Conservation (phyloP, 2,888 invertebrate species). For the Alloplasta piceator region DNA sequence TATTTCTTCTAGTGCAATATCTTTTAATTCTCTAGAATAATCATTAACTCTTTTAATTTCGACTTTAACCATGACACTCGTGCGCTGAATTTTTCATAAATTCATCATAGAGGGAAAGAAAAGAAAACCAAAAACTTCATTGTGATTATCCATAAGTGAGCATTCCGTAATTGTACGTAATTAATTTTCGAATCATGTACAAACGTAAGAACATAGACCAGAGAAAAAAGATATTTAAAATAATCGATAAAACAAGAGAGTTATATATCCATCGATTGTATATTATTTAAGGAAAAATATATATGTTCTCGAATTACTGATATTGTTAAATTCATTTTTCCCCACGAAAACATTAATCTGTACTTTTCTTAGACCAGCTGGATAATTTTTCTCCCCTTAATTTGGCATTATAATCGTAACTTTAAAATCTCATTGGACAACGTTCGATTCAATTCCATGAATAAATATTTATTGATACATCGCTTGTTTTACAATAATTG, state of each 20-base stretch:
- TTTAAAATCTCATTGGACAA: conserved; percentile 1
- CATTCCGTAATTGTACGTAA: conserved; percentile 55
- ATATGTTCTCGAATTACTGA: conserved; percentile 49
- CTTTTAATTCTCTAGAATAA: not conserved
- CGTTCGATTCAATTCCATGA: conserved; percentile 70
- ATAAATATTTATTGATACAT: conserved; percentile 80
- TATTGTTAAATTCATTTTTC: conserved; percentile 13
- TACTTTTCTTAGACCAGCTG: not conserved
- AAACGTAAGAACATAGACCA: conserved; percentile 55
- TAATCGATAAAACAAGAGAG: conserved; percentile 40
- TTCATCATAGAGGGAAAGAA: conserved; percentile 3
- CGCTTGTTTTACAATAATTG: conserved; percentile 76
- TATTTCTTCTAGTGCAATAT: conserved; percentile 3
- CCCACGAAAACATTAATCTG: not conserved
- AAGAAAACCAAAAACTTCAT: conserved; percentile 38
- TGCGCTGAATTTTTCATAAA: not conserved
- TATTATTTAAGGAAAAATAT: conserved; percentile 37
- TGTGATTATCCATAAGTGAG: conserved; percentile 46
- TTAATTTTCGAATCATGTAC: conserved; percentile 54
- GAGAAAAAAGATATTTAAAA: conserved; percentile 55
- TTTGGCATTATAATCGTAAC: not conserved
- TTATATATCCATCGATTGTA: conserved; percentile 57
- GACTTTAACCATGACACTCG: conserved; percentile 26
- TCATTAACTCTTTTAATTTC: conserved; percentile 8
- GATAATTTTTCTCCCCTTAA: not conserved